Evolutionary conservation across 2,888 invertebrate species (phyloP), one percentile per base, ranked within the genome.

Genomic region (Acleris laterana): DNA sequence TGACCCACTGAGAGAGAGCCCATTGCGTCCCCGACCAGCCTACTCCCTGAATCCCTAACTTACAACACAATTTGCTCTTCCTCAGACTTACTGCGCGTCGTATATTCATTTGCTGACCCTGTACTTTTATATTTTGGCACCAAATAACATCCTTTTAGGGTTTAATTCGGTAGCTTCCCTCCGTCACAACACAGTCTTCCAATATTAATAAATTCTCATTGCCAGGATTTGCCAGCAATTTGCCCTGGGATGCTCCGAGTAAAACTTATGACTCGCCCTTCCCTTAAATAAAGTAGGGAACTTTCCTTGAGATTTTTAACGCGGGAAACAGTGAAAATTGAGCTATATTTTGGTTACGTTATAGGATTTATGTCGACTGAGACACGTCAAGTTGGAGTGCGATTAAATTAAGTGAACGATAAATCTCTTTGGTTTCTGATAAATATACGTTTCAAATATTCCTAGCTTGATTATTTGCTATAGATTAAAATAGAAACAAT

Each of bases 201-300:
- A 91, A 93, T 93, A 91, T 92, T 90, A 92, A 92, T 93, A 93
- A 93, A 92, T 93, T 91, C 90, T 90, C 89, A 89, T 93, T 89
- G 81, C 76, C 82, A 75, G 85, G 88, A 88, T 88, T 89, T 85
- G 84, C 84, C 80, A 82, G 89, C 92, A 92, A 92, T 92, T 90
- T 90, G 89, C 90, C 85, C 82, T 75, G 79, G 85, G 72, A 83
- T 80, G 78, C 82, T 80, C 79, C 83, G 82, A 86, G 85, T 80
- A 81, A 84, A 89, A 90, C 88, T 91, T 91, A 92, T 83, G 91
- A 85, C 73, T 72, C 77, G 80, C 84, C 88, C 86, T 85, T 82
- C 76, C 80, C 83, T 83, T 86, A 87, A 88, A 88, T 88, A 89
- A 88, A 81, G 38, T 38, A 38, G 79, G 81, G 79, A 72, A 76